These are phyloP conservation scores for Ramphastos sulfuratus DNA, from an alignment of 2,113 vertebrate genomes.

Conservation along the genomic window DNA sequence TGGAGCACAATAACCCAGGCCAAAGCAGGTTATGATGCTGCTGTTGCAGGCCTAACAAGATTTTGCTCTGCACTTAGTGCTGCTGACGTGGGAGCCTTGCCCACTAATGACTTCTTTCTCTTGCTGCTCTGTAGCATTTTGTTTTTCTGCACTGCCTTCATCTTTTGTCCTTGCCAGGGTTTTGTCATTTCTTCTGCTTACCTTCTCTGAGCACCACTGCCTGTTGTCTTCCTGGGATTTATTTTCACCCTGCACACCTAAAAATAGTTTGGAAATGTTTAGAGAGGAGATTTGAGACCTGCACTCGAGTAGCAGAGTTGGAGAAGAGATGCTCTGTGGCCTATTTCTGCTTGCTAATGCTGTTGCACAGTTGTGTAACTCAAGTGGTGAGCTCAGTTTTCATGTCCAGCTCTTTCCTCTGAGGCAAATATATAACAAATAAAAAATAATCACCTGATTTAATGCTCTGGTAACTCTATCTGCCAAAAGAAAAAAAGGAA, in stretches of 20 bases:
- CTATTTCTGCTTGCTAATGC: constrained; percentile 29
- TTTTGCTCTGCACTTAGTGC: not conserved
- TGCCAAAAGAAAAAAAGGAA: not conserved
- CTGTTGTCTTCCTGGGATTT: not conserved
- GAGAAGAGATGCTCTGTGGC: not conserved
- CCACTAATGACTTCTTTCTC: not conserved
- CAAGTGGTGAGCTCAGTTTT: not conserved
- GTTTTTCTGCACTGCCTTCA: not conserved
- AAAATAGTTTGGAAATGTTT: constrained; percentile 17
- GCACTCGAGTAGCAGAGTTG: not conserved
- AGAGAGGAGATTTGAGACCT: constrained; percentile 20
- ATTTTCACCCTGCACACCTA: not conserved
- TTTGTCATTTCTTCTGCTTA: not conserved
- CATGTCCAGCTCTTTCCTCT: not conserved
- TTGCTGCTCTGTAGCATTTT: not conserved
- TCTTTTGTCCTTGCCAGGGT: not conserved
- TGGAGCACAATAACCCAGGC: not conserved
- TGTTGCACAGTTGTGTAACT: not conserved
- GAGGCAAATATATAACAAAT: not conserved
- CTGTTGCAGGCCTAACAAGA: not conserved
- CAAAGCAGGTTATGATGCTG: not conserved
- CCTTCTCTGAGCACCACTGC: not conserved
- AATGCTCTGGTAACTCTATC: not conserved
- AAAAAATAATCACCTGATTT: not conserved
- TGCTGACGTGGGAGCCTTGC: not conserved